Percentiles rank a stretch among this genome's conserved stretches.
Conservation (phyloP, 2,113 vertebrate species). For the Acrocephalus kingi region DNA sequence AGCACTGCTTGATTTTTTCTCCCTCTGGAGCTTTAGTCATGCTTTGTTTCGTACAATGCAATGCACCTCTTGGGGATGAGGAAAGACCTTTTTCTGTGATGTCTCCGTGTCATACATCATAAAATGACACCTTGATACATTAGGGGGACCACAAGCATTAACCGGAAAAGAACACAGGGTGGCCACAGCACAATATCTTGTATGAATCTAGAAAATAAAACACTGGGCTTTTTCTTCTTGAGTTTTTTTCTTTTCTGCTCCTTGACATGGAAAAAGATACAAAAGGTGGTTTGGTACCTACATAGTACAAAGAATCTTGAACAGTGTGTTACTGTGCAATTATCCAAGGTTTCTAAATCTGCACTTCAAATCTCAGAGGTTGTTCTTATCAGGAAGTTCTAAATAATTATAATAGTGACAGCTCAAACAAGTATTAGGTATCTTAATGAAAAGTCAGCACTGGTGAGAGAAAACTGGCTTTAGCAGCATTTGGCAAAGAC, state of each 20-base stretch:
- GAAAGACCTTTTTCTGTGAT: background rate
- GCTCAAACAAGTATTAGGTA: background rate
- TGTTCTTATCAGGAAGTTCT: background rate
- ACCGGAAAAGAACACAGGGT: background rate
- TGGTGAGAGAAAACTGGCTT: background rate
- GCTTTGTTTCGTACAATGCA: background rate
- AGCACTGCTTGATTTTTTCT: background rate
- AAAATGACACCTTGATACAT: background rate
- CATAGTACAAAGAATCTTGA: background rate
- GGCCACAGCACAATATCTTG: background rate
- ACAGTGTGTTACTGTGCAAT: background rate
- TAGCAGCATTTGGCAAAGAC: background rate
- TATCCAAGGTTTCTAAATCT: background rate
- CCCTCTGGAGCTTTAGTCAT: background rate
- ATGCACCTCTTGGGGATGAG: background rate
- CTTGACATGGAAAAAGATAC: background rate
- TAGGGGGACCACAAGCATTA: background rate
- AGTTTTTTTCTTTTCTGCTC: background rate
- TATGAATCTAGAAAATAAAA: background rate
- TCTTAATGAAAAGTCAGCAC: background rate
- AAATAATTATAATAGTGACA: background rate
- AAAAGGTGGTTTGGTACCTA: background rate
- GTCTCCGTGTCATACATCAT: background rate
- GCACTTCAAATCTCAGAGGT: background rate
- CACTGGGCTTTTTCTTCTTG: background rate